A percentile compares a stretch with the other conserved stretches of the same genome.
phyloP scores from a whole-genome alignment of 2,888 invertebrate species.

The Lochmaea crataegi region DNA sequence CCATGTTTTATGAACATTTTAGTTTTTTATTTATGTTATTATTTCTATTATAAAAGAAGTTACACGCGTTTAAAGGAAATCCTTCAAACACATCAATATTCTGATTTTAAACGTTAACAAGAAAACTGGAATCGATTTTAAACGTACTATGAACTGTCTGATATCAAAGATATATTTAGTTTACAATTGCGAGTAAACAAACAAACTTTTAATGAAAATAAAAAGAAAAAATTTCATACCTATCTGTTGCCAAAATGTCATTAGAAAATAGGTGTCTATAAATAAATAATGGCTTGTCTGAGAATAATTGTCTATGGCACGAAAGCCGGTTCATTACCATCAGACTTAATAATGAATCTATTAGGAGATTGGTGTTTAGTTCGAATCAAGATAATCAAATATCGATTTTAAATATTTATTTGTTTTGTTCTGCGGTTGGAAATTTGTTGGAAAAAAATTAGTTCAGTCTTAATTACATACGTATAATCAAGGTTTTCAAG shows the following conservation, averaged over 20 bases:
- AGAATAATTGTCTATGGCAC: constrained; percentile 22
- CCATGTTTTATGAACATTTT: too few species aligned
- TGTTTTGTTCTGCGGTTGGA: neutral
- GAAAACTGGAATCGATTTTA: too few species aligned
- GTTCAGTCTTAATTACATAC: too few species aligned
- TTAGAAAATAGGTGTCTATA: constrained; percentile 42
- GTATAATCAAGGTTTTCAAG: too few species aligned
- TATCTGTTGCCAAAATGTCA: constrained; percentile 30
- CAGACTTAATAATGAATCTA: constrained; percentile 26
- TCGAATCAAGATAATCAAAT: constrained; percentile 8
- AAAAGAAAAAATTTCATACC: constrained; percentile 15
- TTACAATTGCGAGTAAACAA: constrained; percentile 22
- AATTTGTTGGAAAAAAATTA: neutral
- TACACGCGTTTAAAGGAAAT: neutral
- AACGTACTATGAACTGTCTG: too few species aligned
- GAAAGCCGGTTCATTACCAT: constrained; percentile 29
- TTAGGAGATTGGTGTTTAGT: constrained; percentile 5
- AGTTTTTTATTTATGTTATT: too few species aligned
- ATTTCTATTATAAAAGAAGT: neutral
- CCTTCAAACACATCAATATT: too few species aligned
- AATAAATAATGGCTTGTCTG: constrained; percentile 34
- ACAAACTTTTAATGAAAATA: constrained; percentile 8
- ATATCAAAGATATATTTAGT: constrained; percentile 27
- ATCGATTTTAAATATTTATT: neutral
- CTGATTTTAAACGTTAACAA: too few species aligned